Conservation (phyloP, 2,888 invertebrate species). For the Phania funesta region DNA sequence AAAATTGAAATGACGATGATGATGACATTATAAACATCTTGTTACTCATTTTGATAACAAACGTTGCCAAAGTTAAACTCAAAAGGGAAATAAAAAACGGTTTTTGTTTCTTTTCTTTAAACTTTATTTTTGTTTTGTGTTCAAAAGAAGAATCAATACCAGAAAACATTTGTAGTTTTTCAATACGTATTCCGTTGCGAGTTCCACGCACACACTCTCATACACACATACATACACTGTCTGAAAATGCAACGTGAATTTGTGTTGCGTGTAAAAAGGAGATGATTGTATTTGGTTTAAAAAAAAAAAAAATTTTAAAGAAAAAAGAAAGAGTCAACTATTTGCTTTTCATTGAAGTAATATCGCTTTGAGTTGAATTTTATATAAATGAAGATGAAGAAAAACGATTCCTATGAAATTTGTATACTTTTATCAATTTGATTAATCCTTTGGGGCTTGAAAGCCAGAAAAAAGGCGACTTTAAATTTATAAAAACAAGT, state of each 20-base stretch:
- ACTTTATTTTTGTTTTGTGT: constrained; percentile 20
- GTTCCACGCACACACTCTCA: background rate
- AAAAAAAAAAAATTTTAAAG: no score
- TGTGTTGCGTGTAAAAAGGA: background rate
- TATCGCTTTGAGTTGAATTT: constrained; percentile 53
- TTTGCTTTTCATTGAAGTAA: constrained; percentile 61
- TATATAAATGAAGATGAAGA: constrained; percentile 40
- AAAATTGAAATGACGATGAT: constrained; percentile 54
- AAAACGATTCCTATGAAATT: constrained; percentile 46
- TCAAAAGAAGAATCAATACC: constrained; percentile 37
- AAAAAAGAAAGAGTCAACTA: constrained; percentile 51
- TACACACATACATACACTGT: background rate
- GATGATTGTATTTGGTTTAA: background rate
- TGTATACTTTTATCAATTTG: constrained; percentile 43
- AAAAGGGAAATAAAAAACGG: background rate
- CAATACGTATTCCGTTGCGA: constrained; percentile 4
- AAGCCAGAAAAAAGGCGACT: background rate
- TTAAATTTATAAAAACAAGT: background rate
- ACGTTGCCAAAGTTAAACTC: constrained; percentile 34
- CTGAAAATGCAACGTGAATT: background rate
- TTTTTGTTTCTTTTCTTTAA: constrained; percentile 4
- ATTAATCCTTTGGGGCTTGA: constrained; percentile 40
- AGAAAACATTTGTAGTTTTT: constrained; percentile 45
- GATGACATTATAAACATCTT: constrained; percentile 64
- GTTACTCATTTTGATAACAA: constrained; percentile 56